Conservation (phyloP, 2,888 invertebrate genomes). For the Sinhomidia bicolor region DNA sequence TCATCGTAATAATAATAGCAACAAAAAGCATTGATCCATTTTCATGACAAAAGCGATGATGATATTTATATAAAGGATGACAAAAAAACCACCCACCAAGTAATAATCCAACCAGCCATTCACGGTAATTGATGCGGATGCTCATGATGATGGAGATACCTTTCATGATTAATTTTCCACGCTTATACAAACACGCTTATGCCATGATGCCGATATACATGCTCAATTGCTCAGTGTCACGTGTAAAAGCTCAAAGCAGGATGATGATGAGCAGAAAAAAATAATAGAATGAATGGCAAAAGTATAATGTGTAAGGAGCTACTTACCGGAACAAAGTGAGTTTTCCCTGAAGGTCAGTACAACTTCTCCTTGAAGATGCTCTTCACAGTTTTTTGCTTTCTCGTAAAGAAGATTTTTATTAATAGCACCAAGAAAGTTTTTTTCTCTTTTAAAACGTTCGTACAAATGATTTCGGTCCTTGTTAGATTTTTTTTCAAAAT, state of each 20-base stretch:
- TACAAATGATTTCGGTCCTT: no score
- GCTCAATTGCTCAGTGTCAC: not conserved
- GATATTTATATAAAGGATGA: not conserved
- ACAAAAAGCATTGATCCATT: not conserved
- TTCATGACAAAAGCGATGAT: not conserved
- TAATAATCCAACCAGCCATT: no score
- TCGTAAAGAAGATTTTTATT: not conserved
- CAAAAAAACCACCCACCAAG: not conserved
- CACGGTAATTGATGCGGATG: not conserved
- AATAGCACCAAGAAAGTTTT: conserved; percentile 27
- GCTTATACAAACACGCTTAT: not conserved
- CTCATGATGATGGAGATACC: not conserved
- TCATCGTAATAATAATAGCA: not conserved
- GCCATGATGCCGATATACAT: not conserved
- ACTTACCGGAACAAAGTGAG: conserved; percentile 28
- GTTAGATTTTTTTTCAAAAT: not conserved
- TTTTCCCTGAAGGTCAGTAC: conserved; percentile 14
- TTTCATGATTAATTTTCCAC: not conserved
- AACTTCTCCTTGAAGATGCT: conserved; percentile 10
- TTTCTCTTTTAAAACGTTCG: not conserved
- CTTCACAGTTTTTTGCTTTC: not conserved
- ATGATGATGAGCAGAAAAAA: not conserved
- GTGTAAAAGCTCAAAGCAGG: not conserved
- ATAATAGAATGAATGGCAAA: not conserved
- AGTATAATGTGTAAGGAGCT: not conserved